Base-by-base conservation (phyloP, 1,140 invertebrate genomes). In the Artemia franciscana region DNA sequence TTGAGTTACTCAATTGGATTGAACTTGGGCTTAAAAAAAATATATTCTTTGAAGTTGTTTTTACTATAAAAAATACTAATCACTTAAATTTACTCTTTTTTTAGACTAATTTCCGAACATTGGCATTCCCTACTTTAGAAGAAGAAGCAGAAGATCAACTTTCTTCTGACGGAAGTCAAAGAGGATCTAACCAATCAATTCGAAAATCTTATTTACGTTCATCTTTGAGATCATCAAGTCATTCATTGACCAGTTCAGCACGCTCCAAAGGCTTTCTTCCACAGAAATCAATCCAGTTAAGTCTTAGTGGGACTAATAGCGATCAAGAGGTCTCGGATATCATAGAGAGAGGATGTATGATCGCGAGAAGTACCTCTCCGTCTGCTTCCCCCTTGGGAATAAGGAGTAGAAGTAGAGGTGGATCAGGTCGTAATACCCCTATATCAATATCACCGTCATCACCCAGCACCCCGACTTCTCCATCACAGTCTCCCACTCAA, bases 341-440 rank as follows among this genome's bases (percentile, higher is more conserved):
- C 15, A 65, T 64, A 7, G 65, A 65, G 25, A 60, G 51, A 23
- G 66, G 66, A 24, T 66, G 66, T 18, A 12, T 58, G 2, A 60
- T 61, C 7, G 39, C 67, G 26, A 67, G 67, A 9, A 66, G 67
- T 12, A 66, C 68, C 7, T 70, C 69, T 51, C 68, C 69, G 1
- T 65, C 68, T 24, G 65, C 68, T 24, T 68, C 66, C 15, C 65
- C 66, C 26, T 67, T 68, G 26, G 69, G 67, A 12, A 23, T 68
- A 25, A 63, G 65, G 5, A 26, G 26, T 28, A 57, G 56, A 24
- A 61, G 30, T 21, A 25, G 62, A 23, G 68, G 9, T 61, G 65
- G 25, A 64, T 65, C 28, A 60, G 65, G 30, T 63, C 62, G 59
- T 59, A 64, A 21, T 62, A 64, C 26, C 62, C 68, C 27, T 65